Base-by-base conservation (phyloP, 2,888 invertebrate species). In the Epinotia bilunana region DNA sequence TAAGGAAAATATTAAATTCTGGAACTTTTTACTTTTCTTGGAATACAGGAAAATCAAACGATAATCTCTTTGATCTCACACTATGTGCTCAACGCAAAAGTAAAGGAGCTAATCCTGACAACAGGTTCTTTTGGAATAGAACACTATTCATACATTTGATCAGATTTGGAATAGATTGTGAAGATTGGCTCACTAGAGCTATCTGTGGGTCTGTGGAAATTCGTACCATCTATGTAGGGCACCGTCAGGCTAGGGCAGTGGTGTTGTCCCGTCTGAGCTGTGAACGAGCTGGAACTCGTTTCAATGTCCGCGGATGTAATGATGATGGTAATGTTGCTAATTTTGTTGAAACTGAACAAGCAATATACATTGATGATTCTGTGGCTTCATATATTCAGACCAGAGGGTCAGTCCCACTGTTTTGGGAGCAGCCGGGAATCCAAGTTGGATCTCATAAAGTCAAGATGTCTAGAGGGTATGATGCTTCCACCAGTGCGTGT, bases 311-410 rank as follows among this genome's bases (percentile, higher is more conserved):
- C 80, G 99, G 99, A n/a, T 98, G 98, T 79, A 99, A 99, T 91
- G 99, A 99, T 93, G 98, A 99, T 88, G 99, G 99, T 0, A 98
- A 99, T 94, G 99, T 99, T 18, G 99, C 99, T 1, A 99, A 99
- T 95, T 99, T 99, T 95, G 99, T 99, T 43, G 99, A 99, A 95
- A 99, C 99, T 0, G 99, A 99, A 92, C 99, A 99, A 95, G 98
- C 99, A 18, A 97, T 98, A 82, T 97, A 96, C 86, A 95, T 98
- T 82, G 99, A 99, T 87, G 97, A 98, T 83, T 97, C 98, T 85
- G 96, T 98, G 5, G 96, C 97, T 7, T 99, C 99, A 7, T 98
- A 97, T 86, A 94, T 99, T 13, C 98, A 98, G 92, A 98, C 98
- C 0, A 95, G 99, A 82, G 99, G 99, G 0, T 99, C 99, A 0